Base-by-base conservation (phyloP, 2,113 vertebrate species). In the Semnornis frantzii region DNA sequence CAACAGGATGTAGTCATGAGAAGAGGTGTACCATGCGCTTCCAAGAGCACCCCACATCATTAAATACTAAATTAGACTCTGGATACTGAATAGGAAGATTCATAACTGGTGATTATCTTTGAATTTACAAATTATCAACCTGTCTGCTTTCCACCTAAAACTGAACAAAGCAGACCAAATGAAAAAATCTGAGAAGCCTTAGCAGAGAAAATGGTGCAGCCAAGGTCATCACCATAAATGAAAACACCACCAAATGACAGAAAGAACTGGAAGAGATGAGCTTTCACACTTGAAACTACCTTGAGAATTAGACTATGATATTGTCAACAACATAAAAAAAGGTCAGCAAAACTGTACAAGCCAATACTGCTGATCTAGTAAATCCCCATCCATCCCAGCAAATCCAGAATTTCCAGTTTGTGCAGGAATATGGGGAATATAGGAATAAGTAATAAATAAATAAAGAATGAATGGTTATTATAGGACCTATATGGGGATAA, bases 1-100 rank as follows among this genome's bases (percentile, higher is more conserved):
- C 4, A 48, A 17, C 1, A 10, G 33, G 11, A 85, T 1, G 1
- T 2, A n/a, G 33, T 12, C 52, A 64, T 0, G 5, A 92, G 28
- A 50, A 84, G 20, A 80, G 20, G 71, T 5, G 2, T 37, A 37
- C 21, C 37, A 33, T 7, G 6, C 3, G 27, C 19, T 76, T 80
- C 37, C 1, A 3, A 76, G 19, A 65, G 31, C 24, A 57, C 39
- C 16, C 28, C 5, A 6, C 5, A 77, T 9, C 39, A 66, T 24
- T 31, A 73, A 78, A 58, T 8, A 76, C 13, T 7, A 89, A 88
- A 72, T 60, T 15, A 81, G 18, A 69, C 15, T 50, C 12, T 48
- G 18, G 30, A 48, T 17, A 80, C 15, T 6, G 12, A 79, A 42
- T 39, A 54, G 31, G 62, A 75, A 72, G 10, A 68, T 25, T 39